phyloP scores from a whole-genome alignment of 2,113 vertebrate genomes.

The Oreotrochilus melanogaster region DNA sequence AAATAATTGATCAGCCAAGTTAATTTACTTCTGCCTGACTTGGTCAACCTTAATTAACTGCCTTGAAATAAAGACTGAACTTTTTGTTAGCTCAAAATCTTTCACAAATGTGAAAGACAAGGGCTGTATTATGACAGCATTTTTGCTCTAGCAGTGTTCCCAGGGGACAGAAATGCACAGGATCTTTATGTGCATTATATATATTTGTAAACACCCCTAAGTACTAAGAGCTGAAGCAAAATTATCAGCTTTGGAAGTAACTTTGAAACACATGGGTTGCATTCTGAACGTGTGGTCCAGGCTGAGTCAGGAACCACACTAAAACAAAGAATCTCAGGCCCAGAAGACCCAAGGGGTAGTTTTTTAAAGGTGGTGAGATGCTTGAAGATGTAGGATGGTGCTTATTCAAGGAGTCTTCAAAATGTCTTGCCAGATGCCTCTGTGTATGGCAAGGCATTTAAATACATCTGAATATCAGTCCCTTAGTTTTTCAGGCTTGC shows the following conservation, averaged over 20 bases:
- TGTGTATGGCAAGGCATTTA: background rate
- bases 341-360: background rate
- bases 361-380: constrained; percentile 3
- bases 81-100: constrained; percentile 83
- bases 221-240: constrained; percentile 21
- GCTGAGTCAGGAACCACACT: background rate
- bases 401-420: constrained; percentile 21
- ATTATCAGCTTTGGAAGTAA: background rate
- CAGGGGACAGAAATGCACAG: constrained; percentile 59
- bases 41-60: constrained; percentile 96
- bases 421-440: constrained; percentile 14
- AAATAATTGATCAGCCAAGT: constrained; percentile 98
- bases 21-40: constrained; percentile 97
- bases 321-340: background rate
- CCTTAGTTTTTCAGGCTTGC: background rate
- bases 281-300: background rate
- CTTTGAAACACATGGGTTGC: background rate
- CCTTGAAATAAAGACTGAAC: constrained; percentile 83
- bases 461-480: constrained; percentile 26
- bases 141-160: constrained; percentile 59
- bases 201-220: constrained; percentile 58
- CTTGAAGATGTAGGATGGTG: background rate
- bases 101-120: constrained; percentile 64
- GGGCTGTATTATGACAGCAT: constrained; percentile 57
- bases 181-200: constrained; percentile 45